Percentiles rank a stretch among this genome's conserved stretches.
phyloP scores from a whole-genome alignment of 1,140 invertebrate genomes.

The Drusus annulatus region DNA sequence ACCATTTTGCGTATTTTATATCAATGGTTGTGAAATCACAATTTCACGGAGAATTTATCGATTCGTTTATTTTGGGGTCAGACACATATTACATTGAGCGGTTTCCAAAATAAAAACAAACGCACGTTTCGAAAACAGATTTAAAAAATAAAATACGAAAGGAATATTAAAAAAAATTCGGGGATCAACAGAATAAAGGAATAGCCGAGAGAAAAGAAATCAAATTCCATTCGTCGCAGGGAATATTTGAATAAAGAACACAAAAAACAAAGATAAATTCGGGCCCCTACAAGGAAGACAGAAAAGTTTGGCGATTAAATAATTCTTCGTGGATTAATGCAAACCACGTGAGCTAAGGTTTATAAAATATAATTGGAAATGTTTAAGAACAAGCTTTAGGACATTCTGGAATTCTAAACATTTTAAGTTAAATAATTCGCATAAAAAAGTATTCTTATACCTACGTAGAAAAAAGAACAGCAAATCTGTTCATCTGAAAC shows the following conservation, averaged over 20 bases:
- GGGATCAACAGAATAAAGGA: background rate
- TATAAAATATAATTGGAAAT: no score
- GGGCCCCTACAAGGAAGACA: background rate
- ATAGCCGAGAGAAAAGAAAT: background rate
- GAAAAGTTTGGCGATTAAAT: constrained; percentile 9
- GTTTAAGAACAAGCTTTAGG: no score
- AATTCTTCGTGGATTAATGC: background rate
- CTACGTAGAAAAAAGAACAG: no score
- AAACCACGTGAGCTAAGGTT: no score
- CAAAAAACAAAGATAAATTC: constrained; percentile 7
- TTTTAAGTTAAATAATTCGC: no score
- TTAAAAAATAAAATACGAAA: background rate
- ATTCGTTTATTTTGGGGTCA: background rate
- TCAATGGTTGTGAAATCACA: background rate
- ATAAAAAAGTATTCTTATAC: no score
- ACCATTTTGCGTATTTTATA: background rate
- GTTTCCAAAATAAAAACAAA: no score
- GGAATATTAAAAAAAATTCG: background rate
- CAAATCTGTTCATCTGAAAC: no score
- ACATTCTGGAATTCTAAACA: no score
- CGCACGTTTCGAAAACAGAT: no score
- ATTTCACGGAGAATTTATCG: background rate
- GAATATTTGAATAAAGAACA: constrained; percentile 13
- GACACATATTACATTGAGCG: background rate
- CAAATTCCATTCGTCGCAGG: background rate